A percentile compares a stretch with the other conserved stretches of the same genome.
These are phyloP conservation scores for Rhopilema esculentum DNA, from an alignment of 30 jellyfish, hydroid and myxozoan species.

Conservation along the genomic window DNA sequence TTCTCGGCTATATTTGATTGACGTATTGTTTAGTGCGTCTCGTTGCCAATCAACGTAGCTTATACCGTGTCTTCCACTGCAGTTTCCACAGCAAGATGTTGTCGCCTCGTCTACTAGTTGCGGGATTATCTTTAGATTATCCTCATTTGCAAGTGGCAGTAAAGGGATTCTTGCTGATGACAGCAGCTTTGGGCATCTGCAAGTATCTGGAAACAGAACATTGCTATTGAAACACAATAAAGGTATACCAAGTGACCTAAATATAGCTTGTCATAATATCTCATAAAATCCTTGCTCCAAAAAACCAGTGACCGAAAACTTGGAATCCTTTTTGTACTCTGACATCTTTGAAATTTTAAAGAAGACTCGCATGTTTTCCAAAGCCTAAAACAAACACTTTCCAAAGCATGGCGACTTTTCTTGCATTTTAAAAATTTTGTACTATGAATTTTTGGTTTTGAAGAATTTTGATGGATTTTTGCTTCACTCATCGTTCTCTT, in stretches of 20 bases:
- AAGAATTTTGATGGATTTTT: too few species aligned
- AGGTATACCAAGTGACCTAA: not conserved
- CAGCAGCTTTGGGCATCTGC: constrained; percentile 24
- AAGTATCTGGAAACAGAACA: constrained; percentile 13
- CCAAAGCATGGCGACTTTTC: too few species aligned
- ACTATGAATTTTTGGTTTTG: too few species aligned
- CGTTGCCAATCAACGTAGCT: constrained; percentile 29
- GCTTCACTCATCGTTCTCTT: too few species aligned
- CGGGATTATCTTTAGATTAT: constrained; percentile 6
- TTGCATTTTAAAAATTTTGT: too few species aligned
- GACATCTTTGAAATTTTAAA: too few species aligned
- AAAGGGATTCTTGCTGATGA: constrained; percentile 15
- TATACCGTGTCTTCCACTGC: constrained; percentile 56
- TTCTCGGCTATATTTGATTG: constrained; percentile 20
- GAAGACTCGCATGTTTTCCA: too few species aligned
- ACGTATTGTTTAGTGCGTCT: constrained; percentile 2
- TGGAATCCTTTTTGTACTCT: too few species aligned
- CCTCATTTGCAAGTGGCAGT: constrained; percentile 19
- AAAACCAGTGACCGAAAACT: too few species aligned
- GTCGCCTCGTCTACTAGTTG: constrained; percentile 8
- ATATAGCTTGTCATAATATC: not conserved
- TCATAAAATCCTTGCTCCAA: not conserved
- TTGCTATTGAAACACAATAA: not conserved
- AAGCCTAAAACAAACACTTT: too few species aligned
- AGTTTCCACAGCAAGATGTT: constrained; percentile 56